These are phyloP conservation scores for Nannospalax galili DNA, from an alignment of 2,113 vertebrate species.

Conservation along the genomic window DNA sequence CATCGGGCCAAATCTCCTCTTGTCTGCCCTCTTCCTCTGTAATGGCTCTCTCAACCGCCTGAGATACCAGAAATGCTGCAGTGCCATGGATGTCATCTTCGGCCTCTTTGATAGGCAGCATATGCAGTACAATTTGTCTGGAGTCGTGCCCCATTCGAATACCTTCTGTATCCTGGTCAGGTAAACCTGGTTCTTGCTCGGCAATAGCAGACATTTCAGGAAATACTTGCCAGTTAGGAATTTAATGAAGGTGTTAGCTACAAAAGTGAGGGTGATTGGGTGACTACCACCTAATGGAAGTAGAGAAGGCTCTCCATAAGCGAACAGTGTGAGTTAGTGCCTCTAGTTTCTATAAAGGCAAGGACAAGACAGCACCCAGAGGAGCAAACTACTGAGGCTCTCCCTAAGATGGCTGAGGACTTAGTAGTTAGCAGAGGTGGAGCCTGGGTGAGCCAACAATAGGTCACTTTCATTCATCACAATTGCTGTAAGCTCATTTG, in stretches of 20 bases:
- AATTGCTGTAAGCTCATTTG: constrained; percentile 40
- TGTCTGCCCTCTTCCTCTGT: neutral
- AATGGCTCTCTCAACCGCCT: neutral
- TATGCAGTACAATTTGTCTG: neutral
- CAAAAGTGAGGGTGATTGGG: neutral
- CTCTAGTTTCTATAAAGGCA: neutral
- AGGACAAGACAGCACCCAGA: fast-evolving
- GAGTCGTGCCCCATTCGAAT: fast-evolving
- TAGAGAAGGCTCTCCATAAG: neutral
- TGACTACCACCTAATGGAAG: fast-evolving
- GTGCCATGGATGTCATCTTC: neutral
- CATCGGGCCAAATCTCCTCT: neutral
- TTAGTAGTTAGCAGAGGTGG: fast-evolving
- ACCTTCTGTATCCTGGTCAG: neutral
- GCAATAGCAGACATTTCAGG: neutral
- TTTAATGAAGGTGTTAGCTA: neutral
- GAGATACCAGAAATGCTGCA: neutral
- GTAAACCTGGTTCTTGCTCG: neutral
- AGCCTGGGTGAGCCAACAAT: neutral
- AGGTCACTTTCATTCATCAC: fast-evolving
- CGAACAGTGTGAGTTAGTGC: fast-evolving
- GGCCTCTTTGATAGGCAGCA: neutral
- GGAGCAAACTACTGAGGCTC: fast-evolving
- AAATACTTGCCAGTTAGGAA: neutral
- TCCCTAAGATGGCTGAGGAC: fast-evolving